phyloP scores from a whole-genome alignment of 1,140 invertebrate species.

The Tyrophagus putrescentiae region DNA sequence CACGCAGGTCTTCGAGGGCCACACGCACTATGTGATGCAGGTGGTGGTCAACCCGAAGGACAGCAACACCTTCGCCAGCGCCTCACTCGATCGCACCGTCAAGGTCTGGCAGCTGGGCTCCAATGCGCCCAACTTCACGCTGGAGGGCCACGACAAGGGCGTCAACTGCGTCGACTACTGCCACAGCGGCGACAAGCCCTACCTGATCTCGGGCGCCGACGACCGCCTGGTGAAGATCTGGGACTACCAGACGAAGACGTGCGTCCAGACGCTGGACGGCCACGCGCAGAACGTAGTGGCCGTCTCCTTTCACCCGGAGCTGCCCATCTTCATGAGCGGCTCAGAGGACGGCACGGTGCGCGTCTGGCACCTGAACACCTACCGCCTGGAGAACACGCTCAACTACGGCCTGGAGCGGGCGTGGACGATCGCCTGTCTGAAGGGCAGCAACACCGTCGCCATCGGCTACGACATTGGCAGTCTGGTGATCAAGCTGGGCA shows the following conservation, averaged over 20 bases:
- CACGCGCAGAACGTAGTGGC: slow-evolving; percentile 90
- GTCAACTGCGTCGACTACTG: slow-evolving; percentile 99
- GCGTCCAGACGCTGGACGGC: slow-evolving; percentile 92
- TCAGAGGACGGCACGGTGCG: slow-evolving; percentile 92
- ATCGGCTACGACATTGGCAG: slow-evolving; percentile 97
- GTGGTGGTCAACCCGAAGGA: slow-evolving; percentile 99
- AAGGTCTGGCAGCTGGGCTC: slow-evolving; percentile 98
- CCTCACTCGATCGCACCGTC: slow-evolving; percentile 88
- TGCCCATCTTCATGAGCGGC: slow-evolving; percentile 91
- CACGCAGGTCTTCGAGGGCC: slow-evolving; percentile 93
- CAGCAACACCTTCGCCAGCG: slow-evolving; percentile 99
- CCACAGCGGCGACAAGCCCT: slow-evolving; percentile 98
- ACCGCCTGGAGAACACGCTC: slow-evolving; percentile 82
- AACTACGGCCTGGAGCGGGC: slow-evolving; percentile 97
- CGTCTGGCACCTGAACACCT: slow-evolving; percentile 96
- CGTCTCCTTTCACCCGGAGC: slow-evolving; percentile 81
- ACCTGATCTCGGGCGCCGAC: slow-evolving; percentile 95
- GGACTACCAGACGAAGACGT: slow-evolving; percentile 98
- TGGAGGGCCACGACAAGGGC: slow-evolving; percentile 97
- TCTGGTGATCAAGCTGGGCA: slow-evolving; percentile 88
- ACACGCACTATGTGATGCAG: slow-evolving; percentile 99
- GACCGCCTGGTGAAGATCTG: slow-evolving; percentile 95
- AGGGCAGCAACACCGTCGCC: slow-evolving; percentile 90
- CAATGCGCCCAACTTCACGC: slow-evolving; percentile 88
- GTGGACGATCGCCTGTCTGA: slow-evolving; percentile 89